These are phyloP conservation scores for Gambusia affinis DNA, from an alignment of 2,113 vertebrate species.

Conservation along the genomic window DNA sequence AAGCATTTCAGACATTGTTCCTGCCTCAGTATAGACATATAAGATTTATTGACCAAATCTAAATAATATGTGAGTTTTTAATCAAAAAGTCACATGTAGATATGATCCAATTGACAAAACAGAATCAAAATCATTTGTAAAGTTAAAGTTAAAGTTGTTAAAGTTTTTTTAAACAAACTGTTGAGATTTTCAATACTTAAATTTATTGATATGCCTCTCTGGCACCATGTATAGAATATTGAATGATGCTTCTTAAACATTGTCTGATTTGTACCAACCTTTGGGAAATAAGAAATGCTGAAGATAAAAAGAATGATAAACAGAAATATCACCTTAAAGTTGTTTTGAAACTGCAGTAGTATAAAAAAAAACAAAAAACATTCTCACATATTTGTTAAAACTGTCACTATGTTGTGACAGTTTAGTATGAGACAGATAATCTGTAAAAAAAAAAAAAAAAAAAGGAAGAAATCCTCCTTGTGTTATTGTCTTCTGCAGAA, in stretches of 20 bases:
- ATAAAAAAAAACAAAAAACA: too few relatives aligned
- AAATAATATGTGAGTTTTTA: background rate
- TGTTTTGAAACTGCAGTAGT: background rate
- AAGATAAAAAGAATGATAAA: background rate
- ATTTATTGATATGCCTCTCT: background rate
- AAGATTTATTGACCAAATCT: background rate
- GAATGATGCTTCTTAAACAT: background rate
- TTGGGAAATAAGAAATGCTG: background rate
- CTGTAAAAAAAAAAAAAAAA: too few relatives aligned
- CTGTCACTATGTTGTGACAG: too few relatives aligned
- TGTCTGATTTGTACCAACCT: background rate
- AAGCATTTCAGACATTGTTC: background rate
- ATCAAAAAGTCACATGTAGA: background rate
- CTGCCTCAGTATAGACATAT: background rate
- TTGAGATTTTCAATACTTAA: background rate
- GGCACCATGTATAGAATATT: background rate
- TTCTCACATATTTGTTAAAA: too few relatives aligned
- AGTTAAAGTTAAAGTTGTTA: too few relatives aligned
- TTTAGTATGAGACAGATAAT: too few relatives aligned
- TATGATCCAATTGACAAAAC: too few relatives aligned
- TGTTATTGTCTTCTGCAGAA: too few relatives aligned
- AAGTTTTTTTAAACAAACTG: background rate
- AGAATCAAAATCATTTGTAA: background rate
- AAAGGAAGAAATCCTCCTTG: too few relatives aligned
- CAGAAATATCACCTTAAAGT: background rate